These are phyloP conservation scores for Zoanthus sociatus DNA, from an alignment of 92 coral and sea anemone genomes.

Conservation along the genomic window DNA sequence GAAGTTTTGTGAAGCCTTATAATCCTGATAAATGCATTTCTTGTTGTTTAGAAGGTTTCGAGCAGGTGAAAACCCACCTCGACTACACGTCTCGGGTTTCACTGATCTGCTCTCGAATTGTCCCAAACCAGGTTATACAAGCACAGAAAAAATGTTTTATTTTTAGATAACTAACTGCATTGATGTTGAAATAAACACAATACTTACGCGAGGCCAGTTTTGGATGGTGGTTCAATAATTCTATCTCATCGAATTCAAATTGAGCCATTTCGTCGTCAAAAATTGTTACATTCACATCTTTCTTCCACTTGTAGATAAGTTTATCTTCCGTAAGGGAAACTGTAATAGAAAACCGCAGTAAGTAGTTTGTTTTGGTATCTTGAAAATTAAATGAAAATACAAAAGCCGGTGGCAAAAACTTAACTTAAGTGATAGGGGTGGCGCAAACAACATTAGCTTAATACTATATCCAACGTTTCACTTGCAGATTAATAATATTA, in stretches of 20 bases:
- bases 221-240: not conserved
- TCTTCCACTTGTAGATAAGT: conserved; percentile 35
- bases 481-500: too few species aligned
- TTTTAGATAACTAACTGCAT: too few species aligned
- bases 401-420: not conserved
- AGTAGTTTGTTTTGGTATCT: not conserved
- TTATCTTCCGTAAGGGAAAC: conserved; percentile 42
- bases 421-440: not conserved
- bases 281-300: not conserved
- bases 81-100: too few species aligned
- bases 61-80: too few species aligned
- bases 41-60: too few species aligned
- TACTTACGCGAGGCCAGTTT: conserved; percentile 24
- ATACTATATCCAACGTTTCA: too few species aligned
- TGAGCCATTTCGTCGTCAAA: conserved; percentile 42
- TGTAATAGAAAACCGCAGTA: not conserved
- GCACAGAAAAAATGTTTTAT: too few species aligned
- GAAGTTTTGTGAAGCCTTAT: too few species aligned
- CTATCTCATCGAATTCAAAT: not conserved
- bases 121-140: too few species aligned
- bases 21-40: too few species aligned
- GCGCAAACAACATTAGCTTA: not conserved
- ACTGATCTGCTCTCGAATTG: too few species aligned
- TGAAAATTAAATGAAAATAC: not conserved
- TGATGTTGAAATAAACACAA: too few species aligned